Evolutionary conservation across 2,113 vertebrate species (phyloP).

Genomic region (Eira barbara): DNA sequence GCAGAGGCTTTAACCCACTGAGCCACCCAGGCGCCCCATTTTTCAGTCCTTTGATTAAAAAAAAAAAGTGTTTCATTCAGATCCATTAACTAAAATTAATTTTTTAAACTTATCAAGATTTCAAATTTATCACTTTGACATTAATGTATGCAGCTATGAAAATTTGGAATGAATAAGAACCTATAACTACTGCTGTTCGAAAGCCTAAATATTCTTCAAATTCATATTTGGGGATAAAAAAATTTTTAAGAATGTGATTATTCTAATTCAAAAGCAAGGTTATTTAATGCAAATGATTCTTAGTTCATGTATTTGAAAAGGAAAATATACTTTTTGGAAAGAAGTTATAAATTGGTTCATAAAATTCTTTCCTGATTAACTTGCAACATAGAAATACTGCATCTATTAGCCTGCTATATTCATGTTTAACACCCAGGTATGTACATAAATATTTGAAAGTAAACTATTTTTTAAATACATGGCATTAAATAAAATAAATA

Average conservation of each 20-base stretch:
- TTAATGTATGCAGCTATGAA: neutral
- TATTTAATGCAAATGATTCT: neutral
- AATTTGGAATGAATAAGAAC: neutral
- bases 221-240: neutral
- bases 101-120: neutral
- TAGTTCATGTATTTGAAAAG: neutral
- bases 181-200: neutral
- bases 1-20: too few relatives aligned
- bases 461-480: conserved; percentile 16
- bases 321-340: neutral
- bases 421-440: conserved; percentile 65
- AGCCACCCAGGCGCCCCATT: too few relatives aligned
- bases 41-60: neutral
- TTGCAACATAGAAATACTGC: conserved; percentile 3
- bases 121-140: neutral
- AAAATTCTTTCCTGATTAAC: conserved; percentile 25
- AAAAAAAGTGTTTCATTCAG: neutral
- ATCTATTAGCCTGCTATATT: neutral
- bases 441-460: conserved; percentile 40
- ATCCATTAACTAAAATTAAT: neutral
- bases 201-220: neutral
- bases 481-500: neutral
- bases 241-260: neutral
- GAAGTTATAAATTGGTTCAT: neutral
- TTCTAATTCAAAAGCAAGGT: neutral